Conservation (phyloP, 2,113 vertebrate species). For the Cavia aperea region DNA sequence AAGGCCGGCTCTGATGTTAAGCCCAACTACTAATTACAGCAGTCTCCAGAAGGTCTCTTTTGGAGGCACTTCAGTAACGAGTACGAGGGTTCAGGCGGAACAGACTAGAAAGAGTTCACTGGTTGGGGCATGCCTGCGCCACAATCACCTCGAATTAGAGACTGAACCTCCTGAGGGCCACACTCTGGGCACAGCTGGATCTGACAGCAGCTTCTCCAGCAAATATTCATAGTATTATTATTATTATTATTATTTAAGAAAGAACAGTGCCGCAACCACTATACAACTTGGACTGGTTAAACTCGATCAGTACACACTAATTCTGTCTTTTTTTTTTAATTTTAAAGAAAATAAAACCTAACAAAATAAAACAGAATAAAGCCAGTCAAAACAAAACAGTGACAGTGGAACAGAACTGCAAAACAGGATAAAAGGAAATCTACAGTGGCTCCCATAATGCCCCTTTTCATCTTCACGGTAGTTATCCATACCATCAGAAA, state of each 20-base stretch:
- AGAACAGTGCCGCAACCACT: neutral
- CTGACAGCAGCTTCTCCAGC: conserved; percentile 11
- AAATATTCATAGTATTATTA: neutral
- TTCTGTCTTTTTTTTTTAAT: no score
- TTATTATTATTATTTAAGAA: neutral
- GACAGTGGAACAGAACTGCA: no score
- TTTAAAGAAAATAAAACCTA: no score
- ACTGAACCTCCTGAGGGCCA: neutral
- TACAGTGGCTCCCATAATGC: no score
- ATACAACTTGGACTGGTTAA: neutral
- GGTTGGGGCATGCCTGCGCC: conserved; percentile 1
- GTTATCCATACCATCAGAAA: no score
- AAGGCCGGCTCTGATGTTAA: conserved; percentile 28
- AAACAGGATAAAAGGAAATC: no score
- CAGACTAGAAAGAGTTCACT: neutral
- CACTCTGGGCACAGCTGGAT: neutral
- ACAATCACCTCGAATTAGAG: conserved; percentile 35
- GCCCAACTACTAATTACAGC: conserved; percentile 1
- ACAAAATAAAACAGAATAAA: no score
- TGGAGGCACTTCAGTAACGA: neutral
- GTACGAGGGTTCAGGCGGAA: neutral
- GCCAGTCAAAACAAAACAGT: no score
- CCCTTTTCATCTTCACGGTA: no score
- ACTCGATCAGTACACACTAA: neutral
- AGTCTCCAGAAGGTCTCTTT: neutral